These are phyloP conservation scores for Malacoctenus gilli DNA, from an alignment of 2,797 vertebrate species.

Conservation along the genomic window DNA sequence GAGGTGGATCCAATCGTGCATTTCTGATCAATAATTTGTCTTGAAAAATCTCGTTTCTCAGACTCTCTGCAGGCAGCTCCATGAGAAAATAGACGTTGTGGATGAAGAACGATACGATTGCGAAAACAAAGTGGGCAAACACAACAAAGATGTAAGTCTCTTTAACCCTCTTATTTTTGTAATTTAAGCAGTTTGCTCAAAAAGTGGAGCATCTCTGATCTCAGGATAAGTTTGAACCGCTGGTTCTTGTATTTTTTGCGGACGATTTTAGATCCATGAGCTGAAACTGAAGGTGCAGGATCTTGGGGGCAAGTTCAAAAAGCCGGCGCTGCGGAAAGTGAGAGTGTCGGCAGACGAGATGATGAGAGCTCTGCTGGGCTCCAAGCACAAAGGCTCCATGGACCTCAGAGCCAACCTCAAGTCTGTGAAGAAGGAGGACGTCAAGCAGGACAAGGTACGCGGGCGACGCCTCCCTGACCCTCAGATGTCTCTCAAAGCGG, in stretches of 20 bases:
- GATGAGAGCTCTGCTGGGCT: slow-evolving; percentile 85
- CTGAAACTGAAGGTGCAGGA: slow-evolving; percentile 84
- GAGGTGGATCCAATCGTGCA: not conserved
- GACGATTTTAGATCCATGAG: slow-evolving; percentile 78
- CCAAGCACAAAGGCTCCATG: slow-evolving; percentile 86
- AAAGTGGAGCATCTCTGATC: no score
- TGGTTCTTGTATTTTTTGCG: not conserved
- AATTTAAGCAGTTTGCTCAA: no score
- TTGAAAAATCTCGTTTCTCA: slow-evolving; percentile 27
- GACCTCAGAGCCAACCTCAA: slow-evolving; percentile 85
- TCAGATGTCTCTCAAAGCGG: not conserved
- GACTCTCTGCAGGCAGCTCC: slow-evolving; percentile 81
- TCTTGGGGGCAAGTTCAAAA: slow-evolving; percentile 85
- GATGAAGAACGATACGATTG: slow-evolving; percentile 85
- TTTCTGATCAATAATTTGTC: no score
- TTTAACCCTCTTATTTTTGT: no score
- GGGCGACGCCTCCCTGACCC: no score
- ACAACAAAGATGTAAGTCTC: slow-evolving; percentile 83
- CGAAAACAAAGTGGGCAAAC: slow-evolving; percentile 83
- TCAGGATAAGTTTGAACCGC: not conserved
- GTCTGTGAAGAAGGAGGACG: slow-evolving; percentile 87
- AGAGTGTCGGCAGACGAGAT: slow-evolving; percentile 87
- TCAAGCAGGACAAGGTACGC: slow-evolving; percentile 83
- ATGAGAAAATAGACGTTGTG: slow-evolving; percentile 75
- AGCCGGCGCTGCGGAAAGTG: slow-evolving; percentile 83